Percentiles rank a stretch among this genome's conserved stretches.
These are phyloP conservation scores for Felis chaus DNA, from an alignment of 2,113 vertebrate species.

Conservation along the genomic window DNA sequence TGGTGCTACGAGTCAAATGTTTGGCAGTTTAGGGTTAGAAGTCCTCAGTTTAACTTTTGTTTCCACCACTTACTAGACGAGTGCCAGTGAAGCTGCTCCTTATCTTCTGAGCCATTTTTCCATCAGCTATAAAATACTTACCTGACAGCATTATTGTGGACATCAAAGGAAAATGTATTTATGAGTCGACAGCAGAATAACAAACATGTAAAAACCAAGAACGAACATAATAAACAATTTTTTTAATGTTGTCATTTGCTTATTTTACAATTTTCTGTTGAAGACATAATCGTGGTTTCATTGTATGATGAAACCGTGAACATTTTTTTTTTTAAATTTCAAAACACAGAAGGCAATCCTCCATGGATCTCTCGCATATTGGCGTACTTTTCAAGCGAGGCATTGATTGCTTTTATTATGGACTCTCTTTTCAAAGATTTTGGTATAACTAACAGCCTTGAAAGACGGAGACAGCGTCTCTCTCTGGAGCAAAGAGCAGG, in stretches of 20 bases:
- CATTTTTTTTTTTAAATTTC: constrained; percentile 10
- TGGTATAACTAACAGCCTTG: not conserved
- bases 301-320: not conserved
- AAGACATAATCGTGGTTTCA: not conserved
- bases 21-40: not conserved
- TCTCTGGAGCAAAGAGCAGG: not conserved
- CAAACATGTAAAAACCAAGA: not conserved
- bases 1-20: not conserved
- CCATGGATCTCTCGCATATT: not conserved
- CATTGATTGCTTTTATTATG: not conserved
- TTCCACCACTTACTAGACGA: not conserved
- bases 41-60: not conserved
- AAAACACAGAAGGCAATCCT: not conserved
- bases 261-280: not conserved
- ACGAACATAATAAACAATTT: not conserved
- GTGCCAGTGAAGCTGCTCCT: not conserved
- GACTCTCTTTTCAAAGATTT: not conserved
- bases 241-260: not conserved
- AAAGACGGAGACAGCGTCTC: not conserved
- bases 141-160: not conserved
- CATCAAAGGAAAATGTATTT: constrained; percentile 3
- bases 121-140: not conserved
- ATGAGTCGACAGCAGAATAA: not conserved
- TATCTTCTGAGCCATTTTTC: not conserved
- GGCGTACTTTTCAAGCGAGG: not conserved